Percentiles rank a stretch among this genome's conserved stretches.
Evolutionary conservation across 2,113 vertebrate genomes (phyloP).

Genomic region (Trematomus loennbergii): DNA sequence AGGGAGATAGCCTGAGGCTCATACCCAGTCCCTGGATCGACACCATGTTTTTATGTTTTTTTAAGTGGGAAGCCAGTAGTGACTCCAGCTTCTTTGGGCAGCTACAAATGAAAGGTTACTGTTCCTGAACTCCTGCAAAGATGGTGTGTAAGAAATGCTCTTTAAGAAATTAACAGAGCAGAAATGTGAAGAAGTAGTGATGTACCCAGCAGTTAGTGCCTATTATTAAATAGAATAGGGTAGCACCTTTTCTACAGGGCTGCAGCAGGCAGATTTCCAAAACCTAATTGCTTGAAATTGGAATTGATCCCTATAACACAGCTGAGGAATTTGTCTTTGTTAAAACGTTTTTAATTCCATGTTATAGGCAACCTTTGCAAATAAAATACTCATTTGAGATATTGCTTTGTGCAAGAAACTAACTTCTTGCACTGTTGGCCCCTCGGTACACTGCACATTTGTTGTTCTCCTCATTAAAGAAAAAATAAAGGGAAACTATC

Average conservation of each 20-base stretch:
- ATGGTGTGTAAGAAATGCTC: conserved; percentile 1
- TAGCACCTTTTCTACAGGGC: conserved; percentile 11
- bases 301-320: conserved; percentile 26
- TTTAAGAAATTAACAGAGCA: conserved; percentile 17
- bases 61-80: background rate
- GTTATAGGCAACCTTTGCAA: conserved; percentile 8
- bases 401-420: background rate
- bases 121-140: conserved; percentile 13
- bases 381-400: conserved; percentile 2
- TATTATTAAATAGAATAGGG: conserved; percentile 26
- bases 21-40: too few relatives aligned
- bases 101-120: conserved; percentile 3
- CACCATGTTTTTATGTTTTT: background rate
- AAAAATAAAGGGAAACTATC: background rate
- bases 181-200: background rate
- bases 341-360: conserved; percentile 20
- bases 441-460: background rate
- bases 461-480: background rate
- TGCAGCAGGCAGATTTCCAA: conserved; percentile 28
- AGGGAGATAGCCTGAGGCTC: too few relatives aligned
- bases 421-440: conserved; percentile 1
- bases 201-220: background rate
- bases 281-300: conserved; percentile 52
- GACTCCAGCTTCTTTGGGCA: conserved; percentile 7
- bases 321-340: conserved; percentile 23